A percentile compares a stretch with the other conserved stretches of the same genome.
Conservation (phyloP, 2,888 invertebrate species). For the Cylloceria caligata region DNA sequence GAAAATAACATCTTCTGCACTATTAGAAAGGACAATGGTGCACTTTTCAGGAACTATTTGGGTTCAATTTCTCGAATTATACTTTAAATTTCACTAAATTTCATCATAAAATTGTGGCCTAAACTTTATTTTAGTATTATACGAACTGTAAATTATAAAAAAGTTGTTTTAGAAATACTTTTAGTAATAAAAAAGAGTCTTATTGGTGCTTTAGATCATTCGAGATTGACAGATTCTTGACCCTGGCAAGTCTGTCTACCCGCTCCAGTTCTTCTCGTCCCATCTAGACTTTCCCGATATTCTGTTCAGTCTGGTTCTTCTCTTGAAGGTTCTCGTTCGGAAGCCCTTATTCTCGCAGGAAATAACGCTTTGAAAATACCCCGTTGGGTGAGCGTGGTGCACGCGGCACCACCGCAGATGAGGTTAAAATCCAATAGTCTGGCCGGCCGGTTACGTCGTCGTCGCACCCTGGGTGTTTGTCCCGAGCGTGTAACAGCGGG, state of each 20-base stretch:
- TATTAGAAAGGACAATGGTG: background rate
- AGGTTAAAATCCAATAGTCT: constrained; percentile 83
- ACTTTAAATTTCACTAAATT: background rate
- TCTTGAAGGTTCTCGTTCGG: constrained; percentile 4
- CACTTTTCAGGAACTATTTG: background rate
- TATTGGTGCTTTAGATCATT: background rate
- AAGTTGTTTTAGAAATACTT: too few relatives aligned
- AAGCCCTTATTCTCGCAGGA: constrained; percentile 64
- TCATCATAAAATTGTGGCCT: background rate
- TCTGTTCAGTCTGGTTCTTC: background rate
- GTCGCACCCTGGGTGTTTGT: constrained; percentile 3
- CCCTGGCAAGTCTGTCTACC: background rate
- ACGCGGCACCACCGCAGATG: constrained; percentile 73
- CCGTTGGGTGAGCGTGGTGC: constrained; percentile 56
- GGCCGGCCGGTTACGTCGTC: constrained; percentile 56
- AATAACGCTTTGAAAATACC: constrained; percentile 72
- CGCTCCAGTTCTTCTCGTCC: background rate
- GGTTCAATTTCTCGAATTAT: background rate
- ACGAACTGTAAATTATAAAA: background rate
- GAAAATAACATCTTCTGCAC: background rate
- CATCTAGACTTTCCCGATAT: background rate
- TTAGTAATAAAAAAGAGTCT: too few relatives aligned
- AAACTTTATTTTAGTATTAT: background rate
- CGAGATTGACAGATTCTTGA: constrained; percentile 8
- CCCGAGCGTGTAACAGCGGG: constrained; percentile 15